Base-by-base conservation (phyloP, 1,140 invertebrate species). In the Whitmania pigra region DNA sequence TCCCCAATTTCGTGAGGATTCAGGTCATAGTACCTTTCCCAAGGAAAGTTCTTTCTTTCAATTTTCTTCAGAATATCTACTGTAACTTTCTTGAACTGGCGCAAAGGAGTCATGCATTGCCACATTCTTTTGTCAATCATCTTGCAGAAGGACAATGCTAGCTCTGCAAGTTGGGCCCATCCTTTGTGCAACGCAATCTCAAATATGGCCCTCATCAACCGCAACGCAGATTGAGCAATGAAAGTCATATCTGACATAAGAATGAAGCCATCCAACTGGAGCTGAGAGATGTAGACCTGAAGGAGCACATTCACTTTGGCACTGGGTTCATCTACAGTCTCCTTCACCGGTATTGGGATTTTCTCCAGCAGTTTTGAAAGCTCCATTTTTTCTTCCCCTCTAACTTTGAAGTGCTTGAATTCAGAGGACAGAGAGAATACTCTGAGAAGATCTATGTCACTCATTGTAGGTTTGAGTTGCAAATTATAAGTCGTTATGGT, bases 221-320 rank as follows among this genome's bases (percentile, higher is more conserved):
- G 85, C 5, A 91, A 89, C 0, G 97, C 97, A 7, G 94, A 97
- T 82, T 99, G 97, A 0, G 96, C 98, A 0, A 99, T 93, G 79
- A 93, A 99, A 0, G 98, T 93, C 96, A 99, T 99, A 81, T 99
- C 97, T 0, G 94, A 91, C 91, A 98, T 96, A 5, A 99, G 83
- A 0, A 95, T 94, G 82, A 99, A 97, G 18, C 96, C 95, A 81
- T 99, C 96, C 53, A 99, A 83, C 82, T 99, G 98, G 57, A 99
- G 81, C 79, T 99, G 95, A 0, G 95, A 99, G 71, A 99, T 98
- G 81, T 98, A 99, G 0, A 95, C 94, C 83, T 99, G 94, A 4
- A 99, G 84, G 5, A 98, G 82, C 11, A 97, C 93, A 79, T 92
- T 92, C 4, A 97, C 91, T 84, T 99, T 99, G 0, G 97, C 96